Base-by-base conservation (phyloP, 2,888 invertebrate species). In the Dryobota labecula region DNA sequence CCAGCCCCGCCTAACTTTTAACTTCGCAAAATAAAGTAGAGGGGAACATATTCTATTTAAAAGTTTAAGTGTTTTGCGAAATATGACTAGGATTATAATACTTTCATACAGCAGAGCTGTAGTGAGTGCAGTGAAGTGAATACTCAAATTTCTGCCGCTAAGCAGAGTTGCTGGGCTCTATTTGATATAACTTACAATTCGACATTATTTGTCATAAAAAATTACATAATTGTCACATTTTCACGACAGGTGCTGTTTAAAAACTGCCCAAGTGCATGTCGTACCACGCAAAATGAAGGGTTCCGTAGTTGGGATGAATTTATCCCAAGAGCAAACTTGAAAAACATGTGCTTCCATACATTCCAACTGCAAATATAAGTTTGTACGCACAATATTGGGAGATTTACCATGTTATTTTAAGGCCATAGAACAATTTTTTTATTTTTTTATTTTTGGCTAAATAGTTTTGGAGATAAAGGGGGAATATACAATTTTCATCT, bases 21-120 rank as follows among this genome's bases (percentile, higher is more conserved):
- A 78, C 75, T 63, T 62, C 0, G n/a, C 33, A 63, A 71, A 33
- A 78, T 78, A 63, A n/a, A 49, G n/a, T 45, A n/a, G 20, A 49
- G 47, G 24, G 33, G 58, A 60, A 74, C 27, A 45, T 53, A 54
- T 54, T 71, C 7, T 64, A 57, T 78, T 63, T 57, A 33, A 75
- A 75, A 75, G 72, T 64, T 75, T 41, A 51, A 75, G 72, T 78
- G 72, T 77, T 77, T 61, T 77, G 47, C 13, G 41, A 77, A 74
- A 61, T 61, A 77, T 77, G 70, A 36, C 61, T 54, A n/a, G 51
- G 38, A 70, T 74, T 61, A 69, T 76, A 41, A 76, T 76, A 73
- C 27, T 56, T 56, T 49, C 15, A 56, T 33, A 66, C 9, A 36
- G 18, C 8, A 36, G 27, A 27, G 6, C n/a, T 47, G 27, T 0